Percentiles rank a stretch among this genome's conserved stretches.
phyloP scores from a whole-genome alignment of 2,888 invertebrate genomes.

The Volucella bombylans region DNA sequence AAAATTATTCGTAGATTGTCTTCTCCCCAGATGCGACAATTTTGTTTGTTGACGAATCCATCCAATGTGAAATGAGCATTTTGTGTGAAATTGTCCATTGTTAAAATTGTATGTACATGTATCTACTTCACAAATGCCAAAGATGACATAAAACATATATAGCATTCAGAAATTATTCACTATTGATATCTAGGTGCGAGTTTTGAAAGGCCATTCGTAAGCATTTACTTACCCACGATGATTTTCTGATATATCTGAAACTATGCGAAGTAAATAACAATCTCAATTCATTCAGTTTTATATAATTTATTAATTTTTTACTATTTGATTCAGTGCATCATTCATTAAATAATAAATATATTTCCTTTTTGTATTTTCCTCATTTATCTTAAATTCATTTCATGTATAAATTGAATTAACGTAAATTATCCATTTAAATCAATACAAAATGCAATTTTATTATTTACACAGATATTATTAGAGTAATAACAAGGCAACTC shows the following conservation, averaged over 20 bases:
- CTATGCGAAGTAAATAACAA: conserved; percentile 23
- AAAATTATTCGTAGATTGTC: too few species aligned
- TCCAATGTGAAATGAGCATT: too few species aligned
- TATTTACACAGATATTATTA: conserved; percentile 64
- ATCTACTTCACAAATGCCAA: too few species aligned
- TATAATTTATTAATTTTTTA: conserved; percentile 78
- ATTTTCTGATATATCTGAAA: not conserved
- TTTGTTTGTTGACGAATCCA: too few species aligned
- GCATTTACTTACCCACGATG: not conserved
- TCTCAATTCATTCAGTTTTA: conserved; percentile 70
- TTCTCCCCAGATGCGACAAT: too few species aligned
- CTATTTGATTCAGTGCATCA: conserved; percentile 82
- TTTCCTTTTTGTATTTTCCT: conserved; percentile 67
- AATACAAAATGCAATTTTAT: conserved; percentile 73
- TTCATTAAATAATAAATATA: conserved; percentile 78
- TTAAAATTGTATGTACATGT: too few species aligned
- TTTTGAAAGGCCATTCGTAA: too few species aligned
- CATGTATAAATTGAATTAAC: conserved; percentile 69
- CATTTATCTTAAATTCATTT: conserved; percentile 67
- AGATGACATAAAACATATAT: too few species aligned
- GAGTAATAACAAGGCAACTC: conserved; percentile 51
- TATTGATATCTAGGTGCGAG: too few species aligned
- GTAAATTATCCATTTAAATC: conserved; percentile 75
- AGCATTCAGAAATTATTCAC: too few species aligned
- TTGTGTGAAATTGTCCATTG: too few species aligned